Base-by-base conservation (phyloP, 2,888 invertebrate species). In the Clostera curtula region DNA sequence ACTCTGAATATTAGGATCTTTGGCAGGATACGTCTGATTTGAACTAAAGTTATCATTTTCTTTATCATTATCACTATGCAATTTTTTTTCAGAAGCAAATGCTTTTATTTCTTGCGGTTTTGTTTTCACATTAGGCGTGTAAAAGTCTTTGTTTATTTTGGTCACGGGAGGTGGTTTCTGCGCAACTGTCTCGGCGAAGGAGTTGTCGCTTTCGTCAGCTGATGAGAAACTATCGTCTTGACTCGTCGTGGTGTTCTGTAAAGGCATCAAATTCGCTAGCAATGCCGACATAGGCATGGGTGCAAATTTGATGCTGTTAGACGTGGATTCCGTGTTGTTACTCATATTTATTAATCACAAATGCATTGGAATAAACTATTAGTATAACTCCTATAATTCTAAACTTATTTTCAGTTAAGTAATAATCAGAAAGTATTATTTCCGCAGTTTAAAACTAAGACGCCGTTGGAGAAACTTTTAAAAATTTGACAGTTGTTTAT, bases 231-330 rank as follows among this genome's bases (percentile, higher is more conserved):
- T 75, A 7, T 59, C 49, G 18, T 77, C 71, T 2, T 61, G 63
- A 21, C 63, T 68, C 18, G 68, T 61, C 5, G 48, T 49, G 24
- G 60, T 44, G 16, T 59, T 51, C 36, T 72, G 61, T 24, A 79
- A 39, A 17, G 74, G 66, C 60, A 63, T 61, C 40, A 84, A 64
- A 45, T 70, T 73, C 1, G 79, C 79, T 9, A 83, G 47, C 44
- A 85, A 63, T 29, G 65, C 74, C 30, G 82, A 74, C 66, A 85
- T 73, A 7, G 83, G 80, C 74, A 83, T 72, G 7, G 84, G 83
- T 18, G 68, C 62, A 38, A 79, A 80, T 40, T 82, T 82, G 27
- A 69, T 66, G 49, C 77, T 76, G 37, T 74, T 80, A 2, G 79
- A 64, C 12, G 74, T 70, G 1, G 73, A 50, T 60, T 80, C 79